Evolutionary conservation across 2,888 invertebrate species (phyloP).

Genomic region (Sphecodes monilicornis): DNA sequence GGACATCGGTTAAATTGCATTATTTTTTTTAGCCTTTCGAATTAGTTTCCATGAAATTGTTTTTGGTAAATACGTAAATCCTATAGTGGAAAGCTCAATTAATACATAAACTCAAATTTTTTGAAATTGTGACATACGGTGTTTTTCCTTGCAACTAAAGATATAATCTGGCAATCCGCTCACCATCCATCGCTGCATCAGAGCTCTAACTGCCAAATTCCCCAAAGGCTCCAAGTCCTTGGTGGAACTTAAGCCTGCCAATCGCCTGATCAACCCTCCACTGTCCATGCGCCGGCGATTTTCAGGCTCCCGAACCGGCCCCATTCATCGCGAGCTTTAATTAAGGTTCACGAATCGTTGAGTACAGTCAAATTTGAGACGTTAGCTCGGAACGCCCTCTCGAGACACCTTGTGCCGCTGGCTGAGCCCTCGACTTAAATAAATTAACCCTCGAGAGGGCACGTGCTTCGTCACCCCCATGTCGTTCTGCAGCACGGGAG

Average conservation of each 20-base stretch:
- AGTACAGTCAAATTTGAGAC: neutral
- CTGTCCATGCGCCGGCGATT: conserved; percentile 18
- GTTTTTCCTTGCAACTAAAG: no score
- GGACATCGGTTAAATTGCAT: no score
- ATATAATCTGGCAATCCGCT: neutral
- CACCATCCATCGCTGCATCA: neutral
- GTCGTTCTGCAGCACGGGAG: conserved; percentile 26
- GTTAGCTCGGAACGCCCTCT: conserved; percentile 31
- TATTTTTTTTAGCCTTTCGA: no score
- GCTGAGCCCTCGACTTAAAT: conserved; percentile 49
- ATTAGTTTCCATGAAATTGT: no score
- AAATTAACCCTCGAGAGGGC: conserved; percentile 72
- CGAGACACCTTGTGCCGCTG: conserved; percentile 50
- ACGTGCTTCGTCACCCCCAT: conserved; percentile 56
- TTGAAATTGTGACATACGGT: no score
- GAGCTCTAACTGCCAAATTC: neutral
- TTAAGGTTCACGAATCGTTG: conserved; percentile 40
- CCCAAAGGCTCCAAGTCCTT: neutral
- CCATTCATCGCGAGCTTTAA: conserved; percentile 27
- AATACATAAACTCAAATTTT: no score
- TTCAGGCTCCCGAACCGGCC: neutral
- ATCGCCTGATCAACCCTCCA: conserved; percentile 6
- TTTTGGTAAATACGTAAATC: no score
- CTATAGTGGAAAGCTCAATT: no score
- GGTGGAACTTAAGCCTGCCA: neutral